Conservation (phyloP, 2,888 invertebrate genomes). For the Toxonevra muliebris region DNA sequence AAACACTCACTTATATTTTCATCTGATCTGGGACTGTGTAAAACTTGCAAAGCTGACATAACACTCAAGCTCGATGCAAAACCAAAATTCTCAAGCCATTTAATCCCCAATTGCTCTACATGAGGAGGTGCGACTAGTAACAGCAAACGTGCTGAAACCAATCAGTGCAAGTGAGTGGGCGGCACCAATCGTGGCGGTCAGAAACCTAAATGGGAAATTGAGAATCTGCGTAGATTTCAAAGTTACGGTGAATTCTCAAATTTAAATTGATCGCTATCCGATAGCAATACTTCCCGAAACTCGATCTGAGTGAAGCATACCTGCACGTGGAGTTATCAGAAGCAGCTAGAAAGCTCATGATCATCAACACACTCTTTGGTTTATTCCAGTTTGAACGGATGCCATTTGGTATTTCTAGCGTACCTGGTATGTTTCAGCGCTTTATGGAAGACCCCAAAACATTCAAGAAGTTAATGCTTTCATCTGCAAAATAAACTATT, state of each 20-base stretch:
- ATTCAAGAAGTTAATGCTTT: conserved; percentile 32
- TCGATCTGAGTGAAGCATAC: conserved; percentile 28
- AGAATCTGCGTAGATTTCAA: conserved; percentile 21
- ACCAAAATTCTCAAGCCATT: conserved; percentile 23
- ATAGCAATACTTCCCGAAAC: conserved; percentile 26
- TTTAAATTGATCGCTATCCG: conserved; percentile 37
- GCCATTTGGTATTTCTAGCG: conserved; percentile 34
- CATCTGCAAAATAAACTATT: conserved; percentile 41
- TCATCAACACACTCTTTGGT: conserved; percentile 30
- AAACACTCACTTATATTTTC: conserved; percentile 7
- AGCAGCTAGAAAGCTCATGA: conserved; percentile 26
- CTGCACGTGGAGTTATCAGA: conserved; percentile 32
- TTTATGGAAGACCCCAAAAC: conserved; percentile 21
- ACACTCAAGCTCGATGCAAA: background rate
- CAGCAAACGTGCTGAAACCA: background rate
- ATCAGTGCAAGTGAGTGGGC: conserved; percentile 11
- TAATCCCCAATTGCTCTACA: conserved; percentile 15
- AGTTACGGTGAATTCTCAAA: conserved; percentile 23
- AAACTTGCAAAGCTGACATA: conserved; percentile 21
- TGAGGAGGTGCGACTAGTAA: conserved; percentile 16
- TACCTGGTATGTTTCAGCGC: conserved; percentile 33
- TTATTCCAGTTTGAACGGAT: conserved; percentile 33
- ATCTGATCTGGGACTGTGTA: background rate
- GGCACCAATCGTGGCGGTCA: conserved; percentile 12
- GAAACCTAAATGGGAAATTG: conserved; percentile 15